A percentile compares a stretch with the other conserved stretches of the same genome.
These are phyloP conservation scores for Elgaria multicarinata DNA, from an alignment of 2,113 vertebrate genomes.

Conservation along the genomic window DNA sequence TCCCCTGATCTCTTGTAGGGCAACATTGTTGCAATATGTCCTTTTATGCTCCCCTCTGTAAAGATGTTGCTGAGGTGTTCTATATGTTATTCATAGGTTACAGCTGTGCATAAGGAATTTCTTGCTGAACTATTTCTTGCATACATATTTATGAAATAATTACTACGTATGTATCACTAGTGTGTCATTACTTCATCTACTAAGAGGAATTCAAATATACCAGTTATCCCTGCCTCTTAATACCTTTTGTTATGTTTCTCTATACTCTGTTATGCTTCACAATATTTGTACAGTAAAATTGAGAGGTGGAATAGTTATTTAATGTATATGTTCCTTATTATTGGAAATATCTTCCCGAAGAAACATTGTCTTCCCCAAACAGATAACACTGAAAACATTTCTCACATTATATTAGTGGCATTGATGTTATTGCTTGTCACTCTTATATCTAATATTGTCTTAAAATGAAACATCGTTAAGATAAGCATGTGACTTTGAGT, in stretches of 20 bases:
- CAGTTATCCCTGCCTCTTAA: not conserved
- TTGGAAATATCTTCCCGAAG: not conserved
- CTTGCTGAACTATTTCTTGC: not conserved
- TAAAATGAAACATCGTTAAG: not conserved
- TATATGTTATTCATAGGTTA: not conserved
- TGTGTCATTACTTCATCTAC: fast-evolving
- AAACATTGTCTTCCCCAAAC: not conserved
- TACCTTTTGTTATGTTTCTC: fast-evolving
- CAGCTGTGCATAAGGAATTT: too few species aligned
- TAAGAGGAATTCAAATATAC: fast-evolving
- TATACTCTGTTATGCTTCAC: fast-evolving
- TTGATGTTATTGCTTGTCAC: not conserved
- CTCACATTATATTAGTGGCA: not conserved
- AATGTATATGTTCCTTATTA: not conserved
- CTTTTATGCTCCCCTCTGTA: not conserved
- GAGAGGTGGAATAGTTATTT: fast-evolving
- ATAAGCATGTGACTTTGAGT: not conserved
- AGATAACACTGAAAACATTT: not conserved
- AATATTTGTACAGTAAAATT: fast-evolving
- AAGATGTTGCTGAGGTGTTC: not conserved
- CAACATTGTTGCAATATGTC: not conserved
- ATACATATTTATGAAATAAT: not conserved
- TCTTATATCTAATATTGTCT: not conserved
- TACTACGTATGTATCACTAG: not conserved
- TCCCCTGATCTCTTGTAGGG: not conserved